Evolutionary conservation across 2,113 vertebrate species (phyloP).

Genomic region (Speoplatyrhinus poulsoni): DNA sequence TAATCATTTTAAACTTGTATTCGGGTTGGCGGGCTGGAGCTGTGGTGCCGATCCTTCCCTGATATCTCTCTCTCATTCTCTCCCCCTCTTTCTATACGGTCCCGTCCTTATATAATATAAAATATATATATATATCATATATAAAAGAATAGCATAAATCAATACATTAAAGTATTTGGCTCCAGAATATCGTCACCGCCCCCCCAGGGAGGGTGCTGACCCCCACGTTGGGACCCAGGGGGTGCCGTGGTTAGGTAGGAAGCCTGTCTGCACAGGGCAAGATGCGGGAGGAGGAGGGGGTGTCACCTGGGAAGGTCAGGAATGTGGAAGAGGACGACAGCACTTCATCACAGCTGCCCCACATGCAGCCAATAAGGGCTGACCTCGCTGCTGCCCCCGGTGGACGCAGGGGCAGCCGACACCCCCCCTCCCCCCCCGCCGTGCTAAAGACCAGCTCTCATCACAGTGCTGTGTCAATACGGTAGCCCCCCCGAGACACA

Average conservation of each 20-base stretch:
- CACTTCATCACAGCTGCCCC: not conserved
- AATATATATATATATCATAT: too few species aligned
- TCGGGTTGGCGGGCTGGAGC: too few species aligned
- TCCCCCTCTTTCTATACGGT: too few species aligned
- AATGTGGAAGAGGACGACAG: not conserved
- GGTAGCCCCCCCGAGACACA: conserved; percentile 29
- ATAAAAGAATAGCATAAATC: too few species aligned
- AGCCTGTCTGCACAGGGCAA: conserved; percentile 13
- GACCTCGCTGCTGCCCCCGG: too few species aligned
- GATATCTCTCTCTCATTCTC: too few species aligned
- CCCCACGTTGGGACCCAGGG: too few species aligned
- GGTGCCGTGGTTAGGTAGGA: not conserved
- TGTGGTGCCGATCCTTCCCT: too few species aligned
- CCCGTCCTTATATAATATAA: too few species aligned
- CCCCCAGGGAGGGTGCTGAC: too few species aligned
- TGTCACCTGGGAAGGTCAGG: not conserved
- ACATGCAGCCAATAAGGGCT: not conserved
- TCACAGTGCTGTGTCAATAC: conserved; percentile 40
- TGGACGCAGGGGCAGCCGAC: not conserved
- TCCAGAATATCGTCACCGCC: too few species aligned
- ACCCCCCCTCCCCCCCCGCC: conserved; percentile 32
- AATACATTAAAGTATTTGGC: not conserved
- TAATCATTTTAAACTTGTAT: too few species aligned
- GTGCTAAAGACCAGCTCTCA: conserved; percentile 17
- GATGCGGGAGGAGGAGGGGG: not conserved